phyloP scores from a whole-genome alignment of 2,113 vertebrate species.

The Cichladusa arquata region DNA sequence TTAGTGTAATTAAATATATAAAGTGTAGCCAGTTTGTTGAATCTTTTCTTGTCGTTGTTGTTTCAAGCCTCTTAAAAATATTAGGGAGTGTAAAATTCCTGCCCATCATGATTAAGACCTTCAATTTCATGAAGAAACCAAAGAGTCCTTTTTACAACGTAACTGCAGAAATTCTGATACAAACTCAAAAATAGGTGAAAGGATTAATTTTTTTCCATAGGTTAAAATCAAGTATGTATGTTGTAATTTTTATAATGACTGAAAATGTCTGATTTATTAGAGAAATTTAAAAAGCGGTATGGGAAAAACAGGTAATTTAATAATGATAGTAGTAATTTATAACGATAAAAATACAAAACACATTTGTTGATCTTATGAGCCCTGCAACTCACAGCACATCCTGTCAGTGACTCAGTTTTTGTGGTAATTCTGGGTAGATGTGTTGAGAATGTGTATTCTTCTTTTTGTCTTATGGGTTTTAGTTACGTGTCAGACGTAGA shows the following conservation, averaged over 20 bases:
- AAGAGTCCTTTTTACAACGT: neutral
- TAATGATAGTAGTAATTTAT: neutral
- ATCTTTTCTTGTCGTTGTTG: neutral
- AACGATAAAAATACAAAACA: neutral
- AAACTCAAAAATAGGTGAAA: neutral
- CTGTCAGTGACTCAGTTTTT: conserved; percentile 80
- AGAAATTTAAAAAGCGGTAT: conserved; percentile 74
- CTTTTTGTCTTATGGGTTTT: conserved; percentile 48
- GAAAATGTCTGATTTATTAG: conserved; percentile 70
- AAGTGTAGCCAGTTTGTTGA: neutral
- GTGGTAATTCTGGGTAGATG: conserved; percentile 74
- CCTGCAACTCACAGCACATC: conserved; percentile 50
- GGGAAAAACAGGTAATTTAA: conserved; percentile 68
- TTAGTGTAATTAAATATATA: neutral
- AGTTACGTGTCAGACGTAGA: conserved; percentile 66
- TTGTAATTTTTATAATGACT: neutral
- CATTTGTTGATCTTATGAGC: conserved; percentile 53
- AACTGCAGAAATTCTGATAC: neutral
- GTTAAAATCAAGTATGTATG: neutral
- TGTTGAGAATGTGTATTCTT: conserved; percentile 1
- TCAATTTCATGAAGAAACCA: neutral
- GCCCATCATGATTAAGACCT: neutral
- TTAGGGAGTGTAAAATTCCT: neutral
- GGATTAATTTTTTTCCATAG: neutral
- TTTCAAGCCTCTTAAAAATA: neutral